These are phyloP conservation scores for Spondyliosoma cantharus DNA, from an alignment of 2,797 vertebrate genomes.

Conservation along the genomic window DNA sequence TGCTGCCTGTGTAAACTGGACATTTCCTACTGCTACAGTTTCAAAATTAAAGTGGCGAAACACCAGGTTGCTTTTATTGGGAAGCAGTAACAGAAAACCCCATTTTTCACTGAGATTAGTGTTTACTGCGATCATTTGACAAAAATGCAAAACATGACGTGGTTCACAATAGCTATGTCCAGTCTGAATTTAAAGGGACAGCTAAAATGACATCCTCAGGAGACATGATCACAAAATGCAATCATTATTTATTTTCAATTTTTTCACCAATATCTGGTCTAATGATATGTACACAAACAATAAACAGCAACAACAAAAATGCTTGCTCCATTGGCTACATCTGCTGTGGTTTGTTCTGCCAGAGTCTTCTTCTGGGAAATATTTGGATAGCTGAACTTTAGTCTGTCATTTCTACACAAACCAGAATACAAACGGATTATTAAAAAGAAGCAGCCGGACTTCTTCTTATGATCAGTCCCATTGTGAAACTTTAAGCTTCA, in stretches of 20 bases:
- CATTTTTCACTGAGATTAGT: not conserved
- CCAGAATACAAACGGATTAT: slow-evolving; percentile 15
- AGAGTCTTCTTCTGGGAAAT: slow-evolving; percentile 6
- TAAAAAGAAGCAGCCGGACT: not conserved
- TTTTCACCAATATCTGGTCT: not conserved
- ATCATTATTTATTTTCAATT: no score
- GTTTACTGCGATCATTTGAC: no score
- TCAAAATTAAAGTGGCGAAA: not conserved
- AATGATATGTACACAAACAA: not conserved
- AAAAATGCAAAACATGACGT: not conserved
- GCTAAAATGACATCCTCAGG: not conserved
- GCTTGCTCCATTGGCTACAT: not conserved
- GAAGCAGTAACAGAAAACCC: not conserved
- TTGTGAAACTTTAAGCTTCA: not conserved
- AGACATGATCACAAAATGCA: no score
- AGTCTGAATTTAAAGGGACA: not conserved
- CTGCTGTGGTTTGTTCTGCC: not conserved
- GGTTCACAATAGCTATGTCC: not conserved
- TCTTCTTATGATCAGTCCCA: not conserved
- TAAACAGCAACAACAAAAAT: not conserved
- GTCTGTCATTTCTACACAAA: slow-evolving; percentile 31
- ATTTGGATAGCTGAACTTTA: not conserved
- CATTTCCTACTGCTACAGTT: not conserved
- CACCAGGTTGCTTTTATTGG: not conserved
- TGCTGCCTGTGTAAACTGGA: no score